Evolutionary conservation across 2,797 vertebrate genomes (phyloP), one percentile per base, ranked within the genome.

Genomic region (Eulemur coronatus): DNA sequence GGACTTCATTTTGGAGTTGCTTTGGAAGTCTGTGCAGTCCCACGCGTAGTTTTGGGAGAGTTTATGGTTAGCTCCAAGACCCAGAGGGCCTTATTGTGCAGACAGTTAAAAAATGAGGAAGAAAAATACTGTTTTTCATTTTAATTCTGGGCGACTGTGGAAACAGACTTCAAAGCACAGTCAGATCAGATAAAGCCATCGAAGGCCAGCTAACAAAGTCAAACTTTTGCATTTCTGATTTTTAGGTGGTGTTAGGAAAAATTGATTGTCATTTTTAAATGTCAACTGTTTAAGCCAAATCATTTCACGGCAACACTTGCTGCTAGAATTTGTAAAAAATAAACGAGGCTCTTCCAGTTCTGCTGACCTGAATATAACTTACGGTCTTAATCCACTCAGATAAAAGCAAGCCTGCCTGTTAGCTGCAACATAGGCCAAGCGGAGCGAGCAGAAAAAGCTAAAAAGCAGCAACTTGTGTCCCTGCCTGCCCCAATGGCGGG

Each of bases 171-270:
- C 69, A 80, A 70, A 55, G 33, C 38, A 76, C 50, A 55, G 28
- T 88, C 38, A 14, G 24, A 61, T 46, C 59, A 48, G 81, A 63
- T 63, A 81, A 94, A 96, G 69, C 57, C 28, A 41, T 79, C 89
- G 78, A 93, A 86, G 85, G 48, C 9, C 26, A 86, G 12, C 67
- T 85, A 33, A 61, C 52, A 52, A 84, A 78, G 84, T 7, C 50
- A n/a, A n/a, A 22, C 50, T 85, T 75, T 78, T 73, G 11, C 75
- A 50, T 88, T 86, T 97, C 57, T 91, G n/a, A 91, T 28, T 89
- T 88, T 92, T 72, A 69, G 75, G 57, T 84, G 65, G 55, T 30
- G 35, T 30, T 67, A 63, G 52, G 65, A 91, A 91, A 92, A 85
- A 50, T 12, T 35, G 28, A 55, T 65, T 46, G n/a, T 84, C 81